A percentile compares a stretch with the other conserved stretches of the same genome.
These are phyloP conservation scores for Beris morrisii DNA, from an alignment of 2,888 invertebrate genomes.

Conservation along the genomic window DNA sequence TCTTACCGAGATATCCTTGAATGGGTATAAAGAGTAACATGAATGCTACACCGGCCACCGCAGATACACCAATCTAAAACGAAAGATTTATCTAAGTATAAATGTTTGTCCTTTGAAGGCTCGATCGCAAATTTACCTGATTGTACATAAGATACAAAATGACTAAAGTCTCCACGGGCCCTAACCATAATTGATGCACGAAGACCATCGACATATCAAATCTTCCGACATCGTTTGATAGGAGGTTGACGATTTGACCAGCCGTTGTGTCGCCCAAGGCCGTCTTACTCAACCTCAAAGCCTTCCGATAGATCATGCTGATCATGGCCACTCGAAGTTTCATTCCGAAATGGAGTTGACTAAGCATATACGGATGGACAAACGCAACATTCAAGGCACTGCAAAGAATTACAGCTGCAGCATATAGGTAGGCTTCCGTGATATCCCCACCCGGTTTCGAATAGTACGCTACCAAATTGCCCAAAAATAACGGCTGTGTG, in stretches of 20 bases:
- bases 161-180: slow-evolving; percentile 79
- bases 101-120: background rate
- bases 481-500: slow-evolving; percentile 66
- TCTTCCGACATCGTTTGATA: slow-evolving; percentile 91
- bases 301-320: slow-evolving; percentile 69
- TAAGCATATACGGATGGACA: slow-evolving; percentile 88
- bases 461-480: slow-evolving; percentile 66
- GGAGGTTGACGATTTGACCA: slow-evolving; percentile 80
- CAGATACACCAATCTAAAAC: slow-evolving; percentile 52
- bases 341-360: slow-evolving; percentile 67
- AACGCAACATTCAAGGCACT: slow-evolving; percentile 74
- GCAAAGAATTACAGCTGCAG: slow-evolving; percentile 71
- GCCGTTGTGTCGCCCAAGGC: slow-evolving; percentile 75
- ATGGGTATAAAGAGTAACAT: slow-evolving; percentile 56
- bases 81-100: background rate
- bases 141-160: slow-evolving; percentile 71
- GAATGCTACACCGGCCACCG: slow-evolving; percentile 31
- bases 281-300: slow-evolving; percentile 68
- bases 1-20: slow-evolving; percentile 77
- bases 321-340: slow-evolving; percentile 69
- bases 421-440: slow-evolving; percentile 72
- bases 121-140: slow-evolving; percentile 10
- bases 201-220: slow-evolving; percentile 71
- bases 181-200: slow-evolving; percentile 89
- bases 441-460: slow-evolving; percentile 38